phyloP scores from a whole-genome alignment of 2,888 invertebrate genomes.

The Eilema sororculum region DNA sequence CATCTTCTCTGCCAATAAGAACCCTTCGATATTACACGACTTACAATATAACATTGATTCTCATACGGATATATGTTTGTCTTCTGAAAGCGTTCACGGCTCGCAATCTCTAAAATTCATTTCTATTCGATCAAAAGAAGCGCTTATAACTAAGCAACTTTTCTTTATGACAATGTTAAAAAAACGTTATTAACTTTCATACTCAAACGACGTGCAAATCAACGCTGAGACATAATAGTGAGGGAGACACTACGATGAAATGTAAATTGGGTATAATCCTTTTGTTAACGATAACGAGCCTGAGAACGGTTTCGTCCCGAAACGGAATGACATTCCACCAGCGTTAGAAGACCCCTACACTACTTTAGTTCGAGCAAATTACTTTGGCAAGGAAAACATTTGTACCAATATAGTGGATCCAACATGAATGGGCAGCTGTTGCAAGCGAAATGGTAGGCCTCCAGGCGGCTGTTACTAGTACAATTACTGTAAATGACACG shows the following conservation, averaged over 20 bases:
- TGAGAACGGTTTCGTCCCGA: slow-evolving; percentile 65
- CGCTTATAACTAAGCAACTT: background rate
- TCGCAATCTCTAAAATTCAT: slow-evolving; percentile 19
- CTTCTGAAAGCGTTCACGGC: slow-evolving; percentile 19
- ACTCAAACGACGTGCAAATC: slow-evolving; percentile 34
- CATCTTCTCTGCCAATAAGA: slow-evolving; percentile 51
- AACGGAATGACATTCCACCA: slow-evolving; percentile 57
- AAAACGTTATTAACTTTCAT: slow-evolving; percentile 5
- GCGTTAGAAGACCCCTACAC: slow-evolving; percentile 44
- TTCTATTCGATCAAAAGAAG: background rate
- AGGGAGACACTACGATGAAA: slow-evolving; percentile 61
- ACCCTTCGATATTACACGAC: slow-evolving; percentile 45
- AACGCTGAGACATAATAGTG: slow-evolving; percentile 55
- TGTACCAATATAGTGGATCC: slow-evolving; percentile 55
- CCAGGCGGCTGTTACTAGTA: slow-evolving; percentile 67
- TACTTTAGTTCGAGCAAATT: slow-evolving; percentile 43
- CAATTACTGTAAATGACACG: slow-evolving; percentile 70
- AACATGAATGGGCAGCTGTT: slow-evolving; percentile 58
- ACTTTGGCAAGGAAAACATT: slow-evolving; percentile 44
- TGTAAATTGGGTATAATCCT: slow-evolving; percentile 74
- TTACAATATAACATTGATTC: slow-evolving; percentile 52
- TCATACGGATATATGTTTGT: slow-evolving; percentile 47
- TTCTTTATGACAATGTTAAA: background rate
- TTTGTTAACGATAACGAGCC: slow-evolving; percentile 75
- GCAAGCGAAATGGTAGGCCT: slow-evolving; percentile 63